Percentiles rank a stretch among this genome's conserved stretches.
phyloP scores from a whole-genome alignment of 2,797 vertebrate genomes.

The Avahi laniger region DNA sequence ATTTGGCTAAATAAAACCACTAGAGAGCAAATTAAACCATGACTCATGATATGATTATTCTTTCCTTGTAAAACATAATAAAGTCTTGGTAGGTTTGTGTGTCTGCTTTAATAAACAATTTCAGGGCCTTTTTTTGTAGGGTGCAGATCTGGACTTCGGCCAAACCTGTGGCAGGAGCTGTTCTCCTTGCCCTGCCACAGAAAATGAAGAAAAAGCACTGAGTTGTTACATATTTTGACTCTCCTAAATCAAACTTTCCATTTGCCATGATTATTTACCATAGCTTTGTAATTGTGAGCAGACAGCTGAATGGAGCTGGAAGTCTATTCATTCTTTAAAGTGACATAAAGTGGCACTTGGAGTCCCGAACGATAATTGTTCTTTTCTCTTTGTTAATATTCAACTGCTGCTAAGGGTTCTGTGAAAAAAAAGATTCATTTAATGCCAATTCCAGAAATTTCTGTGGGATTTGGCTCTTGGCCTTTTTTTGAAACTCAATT shows the following conservation, averaged over 20 bases:
- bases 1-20: conserved; percentile 59
- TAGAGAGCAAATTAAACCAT: conserved; percentile 64
- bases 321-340: conserved; percentile 67
- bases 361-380: conserved; percentile 61
- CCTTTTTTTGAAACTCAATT: conserved; percentile 49
- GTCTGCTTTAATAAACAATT: conserved; percentile 12
- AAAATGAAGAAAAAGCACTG: conserved; percentile 34
- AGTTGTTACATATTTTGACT: not conserved
- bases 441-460: conserved; percentile 50
- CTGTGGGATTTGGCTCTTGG: conserved; percentile 8
- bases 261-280: conserved; percentile 65
- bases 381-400: conserved; percentile 68
- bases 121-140: not conserved
- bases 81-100: conserved; percentile 34
- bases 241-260: conserved; percentile 64
- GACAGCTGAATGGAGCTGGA: conserved; percentile 34
- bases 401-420: conserved; percentile 18
- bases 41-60: conserved; percentile 17
- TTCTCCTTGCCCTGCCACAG: not conserved
- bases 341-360: conserved; percentile 62
- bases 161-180: not conserved
- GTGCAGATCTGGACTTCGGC: conserved; percentile 21
- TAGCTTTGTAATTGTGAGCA: conserved; percentile 52
- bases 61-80: conserved; percentile 58
- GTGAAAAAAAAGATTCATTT: conserved; percentile 40